phyloP scores from a whole-genome alignment of 2,888 invertebrate species.

The Drosophila maculinotata region DNA sequence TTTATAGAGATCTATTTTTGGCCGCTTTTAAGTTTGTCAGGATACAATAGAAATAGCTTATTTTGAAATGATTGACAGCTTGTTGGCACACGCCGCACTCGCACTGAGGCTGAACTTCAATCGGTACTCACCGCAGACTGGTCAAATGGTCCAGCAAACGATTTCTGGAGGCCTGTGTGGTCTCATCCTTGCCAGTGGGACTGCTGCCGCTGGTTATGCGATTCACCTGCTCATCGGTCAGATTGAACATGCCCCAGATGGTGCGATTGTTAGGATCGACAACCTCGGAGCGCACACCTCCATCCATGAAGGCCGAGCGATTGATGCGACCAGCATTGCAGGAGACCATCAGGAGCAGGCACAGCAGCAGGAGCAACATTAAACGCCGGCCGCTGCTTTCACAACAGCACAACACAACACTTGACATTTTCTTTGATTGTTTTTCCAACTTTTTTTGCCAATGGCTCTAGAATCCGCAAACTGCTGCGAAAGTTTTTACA shows the following conservation, averaged over 20 bases:
- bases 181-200: constrained; percentile 69
- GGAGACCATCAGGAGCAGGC: constrained; percentile 55
- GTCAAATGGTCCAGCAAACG: constrained; percentile 70
- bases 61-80: constrained; percentile 41
- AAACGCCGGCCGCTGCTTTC: constrained; percentile 39
- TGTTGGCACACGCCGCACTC: constrained; percentile 4
- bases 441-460: constrained; percentile 12
- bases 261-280: constrained; percentile 82
- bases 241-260: constrained; percentile 81
- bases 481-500: constrained; percentile 6
- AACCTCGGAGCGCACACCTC: constrained; percentile 77
- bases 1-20: constrained; percentile 25
- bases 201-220: constrained; percentile 74
- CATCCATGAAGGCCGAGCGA: constrained; percentile 71
- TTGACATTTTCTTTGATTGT: constrained; percentile 42
- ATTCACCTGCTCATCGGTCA: constrained; percentile 82
- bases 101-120: not conserved
- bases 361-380: constrained; percentile 39
- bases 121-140: constrained; percentile 76
- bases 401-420: constrained; percentile 34
- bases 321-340: constrained; percentile 66
- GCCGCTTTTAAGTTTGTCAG: constrained; percentile 2
- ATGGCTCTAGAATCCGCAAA: constrained; percentile 5
- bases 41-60: constrained; percentile 8
- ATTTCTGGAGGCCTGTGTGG: constrained; percentile 64